These are phyloP conservation scores for Cyprinodon diabolis DNA, from an alignment of 2,797 vertebrate genomes.

Conservation along the genomic window DNA sequence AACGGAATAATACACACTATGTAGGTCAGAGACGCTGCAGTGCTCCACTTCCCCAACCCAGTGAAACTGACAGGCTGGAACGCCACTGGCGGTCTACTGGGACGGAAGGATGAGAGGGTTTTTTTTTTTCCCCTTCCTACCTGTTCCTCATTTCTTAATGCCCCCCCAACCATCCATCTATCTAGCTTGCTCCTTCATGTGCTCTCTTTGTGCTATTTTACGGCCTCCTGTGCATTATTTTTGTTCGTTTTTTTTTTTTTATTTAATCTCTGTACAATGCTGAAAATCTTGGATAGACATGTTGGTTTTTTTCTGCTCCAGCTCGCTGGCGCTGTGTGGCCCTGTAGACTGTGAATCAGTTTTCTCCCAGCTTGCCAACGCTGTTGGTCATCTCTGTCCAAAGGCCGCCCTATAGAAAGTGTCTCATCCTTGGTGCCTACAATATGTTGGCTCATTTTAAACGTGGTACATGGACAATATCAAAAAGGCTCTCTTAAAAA, in stretches of 20 bases:
- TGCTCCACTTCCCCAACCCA: conserved; percentile 79
- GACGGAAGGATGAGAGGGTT: conserved; percentile 76
- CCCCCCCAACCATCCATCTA: conserved; percentile 49
- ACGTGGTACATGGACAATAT: conserved; percentile 23
- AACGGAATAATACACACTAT: conserved; percentile 80
- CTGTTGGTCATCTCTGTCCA: conserved; percentile 39
- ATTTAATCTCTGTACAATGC: conserved; percentile 47
- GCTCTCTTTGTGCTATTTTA: conserved; percentile 61
- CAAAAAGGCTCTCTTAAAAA: too few species aligned
- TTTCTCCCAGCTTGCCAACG: conserved; percentile 45
- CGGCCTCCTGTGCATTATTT: conserved; percentile 33
- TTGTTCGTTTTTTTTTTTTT: conserved; percentile 3
- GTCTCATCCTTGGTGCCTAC: conserved; percentile 43
- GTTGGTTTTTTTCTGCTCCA: conserved; percentile 26
- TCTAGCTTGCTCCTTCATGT: conserved; percentile 33
- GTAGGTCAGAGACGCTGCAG: conserved; percentile 83
- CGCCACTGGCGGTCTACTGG: conserved; percentile 79
- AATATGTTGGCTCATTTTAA: conserved; percentile 63
- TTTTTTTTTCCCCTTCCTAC: conserved; percentile 38
- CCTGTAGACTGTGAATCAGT: conserved; percentile 35
- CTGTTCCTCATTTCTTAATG: conserved; percentile 47
- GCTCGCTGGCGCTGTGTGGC: conserved; percentile 32
- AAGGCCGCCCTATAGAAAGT: conserved; percentile 51
- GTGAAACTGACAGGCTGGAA: conserved; percentile 79
- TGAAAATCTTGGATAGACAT: conserved; percentile 19